phyloP scores from a whole-genome alignment of 2,888 invertebrate species.

The Anthrax anthrax region DNA sequence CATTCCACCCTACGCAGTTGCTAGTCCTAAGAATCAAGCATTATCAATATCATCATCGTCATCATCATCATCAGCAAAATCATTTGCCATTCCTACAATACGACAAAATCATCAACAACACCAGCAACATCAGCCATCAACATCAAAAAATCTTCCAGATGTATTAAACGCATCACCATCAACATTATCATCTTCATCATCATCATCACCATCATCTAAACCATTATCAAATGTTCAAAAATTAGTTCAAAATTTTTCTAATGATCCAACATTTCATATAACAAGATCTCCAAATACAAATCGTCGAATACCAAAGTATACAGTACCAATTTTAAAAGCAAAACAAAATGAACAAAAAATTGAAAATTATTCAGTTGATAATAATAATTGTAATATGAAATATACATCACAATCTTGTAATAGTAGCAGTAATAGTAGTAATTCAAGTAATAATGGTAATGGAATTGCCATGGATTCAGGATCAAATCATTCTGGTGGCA shows the following conservation, averaged over 20 bases:
- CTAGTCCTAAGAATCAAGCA: constrained; percentile 5
- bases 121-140: constrained; percentile 12
- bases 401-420: too few relatives aligned
- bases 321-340: constrained; percentile 13
- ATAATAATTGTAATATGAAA: neutral
- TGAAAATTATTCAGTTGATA: neutral
- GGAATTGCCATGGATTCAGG: constrained; percentile 4
- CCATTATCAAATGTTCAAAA: constrained; percentile 22
- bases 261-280: constrained; percentile 20
- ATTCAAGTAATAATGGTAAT: neutral
- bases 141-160: constrained; percentile 19
- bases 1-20: constrained; percentile 13
- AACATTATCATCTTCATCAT: constrained; percentile 14
- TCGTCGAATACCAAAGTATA: constrained; percentile 16
- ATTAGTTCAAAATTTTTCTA: constrained; percentile 25
- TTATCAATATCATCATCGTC: constrained; percentile 5
- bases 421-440: neutral
- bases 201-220: constrained; percentile 9
- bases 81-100: constrained; percentile 1
- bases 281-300: constrained; percentile 14
- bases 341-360: neutral
- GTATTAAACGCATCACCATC: constrained; percentile 14
- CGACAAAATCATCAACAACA: neutral
- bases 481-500: constrained; percentile 35
- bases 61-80: constrained; percentile 5